Evolutionary conservation across 2,888 invertebrate genomes (phyloP).

Genomic region (Alsophila aescularia): DNA sequence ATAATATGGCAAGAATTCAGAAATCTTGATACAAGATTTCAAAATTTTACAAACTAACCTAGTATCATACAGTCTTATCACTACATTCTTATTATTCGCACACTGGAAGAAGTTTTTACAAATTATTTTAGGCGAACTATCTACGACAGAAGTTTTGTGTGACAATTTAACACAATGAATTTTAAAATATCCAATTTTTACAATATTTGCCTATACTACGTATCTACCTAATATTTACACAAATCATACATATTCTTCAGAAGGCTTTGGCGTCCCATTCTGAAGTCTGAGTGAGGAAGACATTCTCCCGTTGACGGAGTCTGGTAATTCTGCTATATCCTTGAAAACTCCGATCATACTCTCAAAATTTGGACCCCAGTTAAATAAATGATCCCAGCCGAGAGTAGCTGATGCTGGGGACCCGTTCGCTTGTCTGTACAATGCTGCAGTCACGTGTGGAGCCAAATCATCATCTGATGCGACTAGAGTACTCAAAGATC

Average conservation of each 20-base stretch:
- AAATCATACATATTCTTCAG: constrained; percentile 93
- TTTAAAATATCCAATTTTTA: constrained; percentile 11
- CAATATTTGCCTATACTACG: not conserved
- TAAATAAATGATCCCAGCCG: constrained; percentile 97
- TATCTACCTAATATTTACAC: constrained; percentile 27
- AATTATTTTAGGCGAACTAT: constrained; percentile 21
- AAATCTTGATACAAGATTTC: constrained; percentile 82
- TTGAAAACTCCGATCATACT: constrained; percentile 97
- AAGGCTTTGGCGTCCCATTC: constrained; percentile 91
- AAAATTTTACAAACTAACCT: constrained; percentile 65
- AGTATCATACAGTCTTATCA: constrained; percentile 47
- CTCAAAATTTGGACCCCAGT: constrained; percentile 98
- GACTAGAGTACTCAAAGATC: constrained; percentile 96
- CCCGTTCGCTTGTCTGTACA: constrained; percentile 92
- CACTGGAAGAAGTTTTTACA: constrained; percentile 43
- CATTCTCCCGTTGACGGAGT: constrained; percentile 89
- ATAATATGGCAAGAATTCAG: constrained; percentile 79
- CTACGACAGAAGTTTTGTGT: constrained; percentile 7
- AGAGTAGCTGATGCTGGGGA: constrained; percentile 91
- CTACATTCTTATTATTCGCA: constrained; percentile 20
- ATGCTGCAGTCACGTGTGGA: constrained; percentile 90
- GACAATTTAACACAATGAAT: not conserved
- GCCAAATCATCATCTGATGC: constrained; percentile 96
- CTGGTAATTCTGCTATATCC: constrained; percentile 97
- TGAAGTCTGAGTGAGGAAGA: constrained; percentile 90